These are phyloP conservation scores for Ecliptopera silaceata DNA, from an alignment of 2,888 invertebrate genomes.

Conservation along the genomic window DNA sequence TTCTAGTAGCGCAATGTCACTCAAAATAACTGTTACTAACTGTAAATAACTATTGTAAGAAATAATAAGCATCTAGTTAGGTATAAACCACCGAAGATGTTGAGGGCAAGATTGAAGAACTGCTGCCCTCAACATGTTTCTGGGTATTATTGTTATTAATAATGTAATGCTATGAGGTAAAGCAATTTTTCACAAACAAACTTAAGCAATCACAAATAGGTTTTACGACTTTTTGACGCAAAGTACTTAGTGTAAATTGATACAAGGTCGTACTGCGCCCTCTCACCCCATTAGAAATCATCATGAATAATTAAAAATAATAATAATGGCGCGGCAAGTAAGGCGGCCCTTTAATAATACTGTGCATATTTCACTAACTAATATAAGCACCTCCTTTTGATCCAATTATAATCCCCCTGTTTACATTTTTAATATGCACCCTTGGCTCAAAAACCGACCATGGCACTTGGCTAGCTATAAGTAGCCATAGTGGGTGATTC, in stretches of 20 bases:
- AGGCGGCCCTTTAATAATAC: slow-evolving; percentile 54
- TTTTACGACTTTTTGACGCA: neutral
- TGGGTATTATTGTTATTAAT: too few relatives aligned
- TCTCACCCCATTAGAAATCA: slow-evolving; percentile 16
- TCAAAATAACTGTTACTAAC: too few relatives aligned
- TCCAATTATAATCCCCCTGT: slow-evolving; percentile 63
- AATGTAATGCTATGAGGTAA: neutral
- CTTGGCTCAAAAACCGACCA: slow-evolving; percentile 40
- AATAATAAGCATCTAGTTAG: too few relatives aligned
- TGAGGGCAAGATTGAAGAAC: too few relatives aligned
- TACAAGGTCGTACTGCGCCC: neutral
- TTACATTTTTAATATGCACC: slow-evolving; percentile 56
- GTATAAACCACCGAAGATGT: too few relatives aligned
- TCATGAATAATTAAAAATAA: slow-evolving; percentile 58
- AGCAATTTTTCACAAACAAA: too few relatives aligned
- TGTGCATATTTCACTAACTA: slow-evolving; percentile 73
- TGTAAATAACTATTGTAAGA: too few relatives aligned
- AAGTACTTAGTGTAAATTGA: neutral
- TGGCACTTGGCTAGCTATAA: neutral
- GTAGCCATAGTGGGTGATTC: too few relatives aligned
- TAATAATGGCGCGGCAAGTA: slow-evolving; percentile 53
- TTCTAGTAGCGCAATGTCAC: too few relatives aligned
- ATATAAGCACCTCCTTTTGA: slow-evolving; percentile 61
- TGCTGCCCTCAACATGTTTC: too few relatives aligned
- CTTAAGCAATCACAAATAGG: too few relatives aligned